Evolutionary conservation across 2,113 vertebrate species (phyloP).

Genomic region (Colinus virginianus): DNA sequence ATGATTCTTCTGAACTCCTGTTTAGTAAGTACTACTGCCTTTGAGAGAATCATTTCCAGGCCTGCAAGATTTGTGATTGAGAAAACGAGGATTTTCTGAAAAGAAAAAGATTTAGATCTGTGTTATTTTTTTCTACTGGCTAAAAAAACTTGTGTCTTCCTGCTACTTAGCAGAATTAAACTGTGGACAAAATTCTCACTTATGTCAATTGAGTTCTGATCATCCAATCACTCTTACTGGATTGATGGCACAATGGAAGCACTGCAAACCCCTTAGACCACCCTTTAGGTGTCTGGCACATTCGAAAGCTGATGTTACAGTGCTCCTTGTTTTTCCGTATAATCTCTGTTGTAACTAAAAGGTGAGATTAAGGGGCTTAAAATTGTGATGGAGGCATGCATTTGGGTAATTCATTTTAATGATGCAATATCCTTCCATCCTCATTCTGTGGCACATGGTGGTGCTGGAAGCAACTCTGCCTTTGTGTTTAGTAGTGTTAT

Average conservation of each 20-base stretch:
- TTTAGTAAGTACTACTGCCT: neutral
- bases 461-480: neutral
- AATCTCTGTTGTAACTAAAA: neutral
- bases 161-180: neutral
- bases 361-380: neutral
- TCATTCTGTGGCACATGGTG: neutral
- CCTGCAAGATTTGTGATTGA: neutral
- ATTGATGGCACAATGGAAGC: neutral
- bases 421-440: neutral
- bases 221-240: neutral
- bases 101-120: neutral
- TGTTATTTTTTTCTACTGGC: neutral
- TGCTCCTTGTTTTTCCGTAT: neutral
- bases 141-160: neutral
- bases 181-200: neutral
- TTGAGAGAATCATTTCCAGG: neutral
- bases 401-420: neutral
- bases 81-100: neutral
- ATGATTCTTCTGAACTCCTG: neutral
- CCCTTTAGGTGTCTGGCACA: neutral
- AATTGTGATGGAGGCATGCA: neutral
- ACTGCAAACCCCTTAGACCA: neutral
- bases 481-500: slow-evolving; percentile 16
- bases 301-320: neutral
- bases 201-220: neutral